Conservation (phyloP, 2,797 vertebrate genomes). For the Pseudotriccus pelzelni region DNA sequence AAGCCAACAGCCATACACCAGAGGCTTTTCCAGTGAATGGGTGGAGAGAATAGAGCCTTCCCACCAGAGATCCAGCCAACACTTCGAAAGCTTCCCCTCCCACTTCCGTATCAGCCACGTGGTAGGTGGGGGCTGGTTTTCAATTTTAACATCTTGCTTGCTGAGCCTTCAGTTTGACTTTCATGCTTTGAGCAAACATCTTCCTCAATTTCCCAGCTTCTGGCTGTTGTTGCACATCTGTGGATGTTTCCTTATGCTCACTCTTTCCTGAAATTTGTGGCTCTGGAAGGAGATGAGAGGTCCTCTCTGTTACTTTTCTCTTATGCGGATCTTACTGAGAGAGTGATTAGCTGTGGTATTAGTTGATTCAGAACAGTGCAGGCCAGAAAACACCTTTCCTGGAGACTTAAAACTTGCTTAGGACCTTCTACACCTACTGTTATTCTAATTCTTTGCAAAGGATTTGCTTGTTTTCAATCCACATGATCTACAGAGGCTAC, state of each 20-base stretch:
- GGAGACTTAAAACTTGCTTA: not conserved
- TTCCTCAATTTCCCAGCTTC: not conserved
- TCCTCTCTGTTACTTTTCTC: not conserved
- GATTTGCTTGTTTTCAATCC: not conserved
- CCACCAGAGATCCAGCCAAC: not conserved
- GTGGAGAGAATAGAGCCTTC: not conserved
- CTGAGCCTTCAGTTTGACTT: not conserved
- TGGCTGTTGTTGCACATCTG: not conserved
- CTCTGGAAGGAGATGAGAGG: not conserved
- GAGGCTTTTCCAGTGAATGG: not conserved
- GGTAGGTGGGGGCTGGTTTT: not conserved
- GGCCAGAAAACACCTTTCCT: not conserved
- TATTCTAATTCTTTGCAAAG: not conserved
- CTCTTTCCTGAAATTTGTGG: not conserved
- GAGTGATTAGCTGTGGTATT: not conserved
- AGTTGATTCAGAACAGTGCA: not conserved
- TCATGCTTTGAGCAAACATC: not conserved
- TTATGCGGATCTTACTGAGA: too few species aligned
- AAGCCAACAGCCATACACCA: not conserved
- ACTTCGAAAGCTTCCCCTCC: not conserved
- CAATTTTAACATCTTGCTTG: not conserved
- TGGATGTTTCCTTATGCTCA: fast-evolving
- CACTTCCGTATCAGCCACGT: not conserved
- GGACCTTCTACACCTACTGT: not conserved
- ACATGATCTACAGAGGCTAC: not conserved